Percentiles rank a stretch among this genome's conserved stretches.
phyloP scores from a whole-genome alignment of 2,113 vertebrate genomes.

The Thalassoma bifasciatum region DNA sequence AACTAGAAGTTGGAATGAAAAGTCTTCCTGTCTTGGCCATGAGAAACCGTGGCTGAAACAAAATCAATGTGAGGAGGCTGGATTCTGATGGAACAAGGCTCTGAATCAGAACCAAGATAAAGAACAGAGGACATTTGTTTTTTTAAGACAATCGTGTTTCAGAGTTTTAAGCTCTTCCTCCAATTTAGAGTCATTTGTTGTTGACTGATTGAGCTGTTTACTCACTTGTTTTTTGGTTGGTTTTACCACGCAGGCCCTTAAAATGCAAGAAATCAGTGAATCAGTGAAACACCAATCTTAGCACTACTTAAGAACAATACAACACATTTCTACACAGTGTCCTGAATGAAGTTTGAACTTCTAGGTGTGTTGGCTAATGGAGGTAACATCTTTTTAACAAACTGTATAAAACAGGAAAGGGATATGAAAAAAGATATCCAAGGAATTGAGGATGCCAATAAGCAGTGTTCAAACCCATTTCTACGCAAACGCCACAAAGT shows the following conservation, averaged over 20 bases:
- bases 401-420: too few relatives aligned
- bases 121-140: neutral
- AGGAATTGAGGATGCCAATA: too few relatives aligned
- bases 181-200: neutral
- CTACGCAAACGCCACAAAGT: too few relatives aligned
- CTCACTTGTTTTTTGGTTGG: neutral
- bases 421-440: too few relatives aligned
- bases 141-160: neutral
- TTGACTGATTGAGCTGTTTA: neutral
- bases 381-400: too few relatives aligned
- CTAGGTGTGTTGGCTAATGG: too few relatives aligned
- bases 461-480: too few relatives aligned
- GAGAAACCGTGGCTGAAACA: neutral
- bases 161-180: neutral
- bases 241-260: neutral
- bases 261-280: neutral
- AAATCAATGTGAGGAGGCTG: neutral
- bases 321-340: neutral
- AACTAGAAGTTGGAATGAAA: neutral
- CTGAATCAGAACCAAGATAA: neutral
- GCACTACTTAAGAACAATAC: neutral
- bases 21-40: neutral
- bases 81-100: neutral
- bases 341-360: too few relatives aligned
- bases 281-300: too few relatives aligned